Evolutionary conservation across 2,888 invertebrate genomes (phyloP).

Genomic region (Periphyllus acericola): DNA sequence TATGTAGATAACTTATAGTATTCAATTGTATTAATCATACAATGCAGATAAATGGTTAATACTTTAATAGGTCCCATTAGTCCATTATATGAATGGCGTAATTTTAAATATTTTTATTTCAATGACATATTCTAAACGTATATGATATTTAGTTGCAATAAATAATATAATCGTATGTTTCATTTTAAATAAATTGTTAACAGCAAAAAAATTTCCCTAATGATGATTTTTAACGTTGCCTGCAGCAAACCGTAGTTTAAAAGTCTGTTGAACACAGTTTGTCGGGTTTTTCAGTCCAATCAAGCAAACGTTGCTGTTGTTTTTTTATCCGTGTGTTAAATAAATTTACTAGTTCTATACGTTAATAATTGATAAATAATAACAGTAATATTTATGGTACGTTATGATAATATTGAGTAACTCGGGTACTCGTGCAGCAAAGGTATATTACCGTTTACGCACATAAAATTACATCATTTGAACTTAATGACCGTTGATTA

Average conservation of each 20-base stretch:
- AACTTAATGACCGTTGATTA: slow-evolving; percentile 39
- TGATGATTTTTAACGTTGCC: not conserved
- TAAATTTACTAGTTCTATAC: not conserved
- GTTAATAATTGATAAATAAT: not conserved
- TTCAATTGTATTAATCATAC: not conserved
- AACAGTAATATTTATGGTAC: not conserved
- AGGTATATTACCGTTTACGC: slow-evolving; percentile 9
- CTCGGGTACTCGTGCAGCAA: not conserved
- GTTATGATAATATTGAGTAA: slow-evolving; percentile 1
- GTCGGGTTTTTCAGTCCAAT: not conserved
- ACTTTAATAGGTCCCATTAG: too few species aligned
- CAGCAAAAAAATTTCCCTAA: not conserved
- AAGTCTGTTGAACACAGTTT: not conserved
- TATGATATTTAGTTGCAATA: not conserved
- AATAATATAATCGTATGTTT: not conserved
- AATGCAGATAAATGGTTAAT: not conserved
- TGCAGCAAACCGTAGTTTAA: not conserved
- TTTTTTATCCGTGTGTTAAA: not conserved
- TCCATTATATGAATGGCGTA: not conserved
- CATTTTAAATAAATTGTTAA: not conserved
- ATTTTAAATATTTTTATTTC: not conserved
- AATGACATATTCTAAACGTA: not conserved
- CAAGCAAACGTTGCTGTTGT: not conserved
- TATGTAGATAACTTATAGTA: not conserved
- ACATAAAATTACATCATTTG: slow-evolving; percentile 43